phyloP scores from a whole-genome alignment of 2,888 invertebrate species.

The Abscondita cerata region DNA sequence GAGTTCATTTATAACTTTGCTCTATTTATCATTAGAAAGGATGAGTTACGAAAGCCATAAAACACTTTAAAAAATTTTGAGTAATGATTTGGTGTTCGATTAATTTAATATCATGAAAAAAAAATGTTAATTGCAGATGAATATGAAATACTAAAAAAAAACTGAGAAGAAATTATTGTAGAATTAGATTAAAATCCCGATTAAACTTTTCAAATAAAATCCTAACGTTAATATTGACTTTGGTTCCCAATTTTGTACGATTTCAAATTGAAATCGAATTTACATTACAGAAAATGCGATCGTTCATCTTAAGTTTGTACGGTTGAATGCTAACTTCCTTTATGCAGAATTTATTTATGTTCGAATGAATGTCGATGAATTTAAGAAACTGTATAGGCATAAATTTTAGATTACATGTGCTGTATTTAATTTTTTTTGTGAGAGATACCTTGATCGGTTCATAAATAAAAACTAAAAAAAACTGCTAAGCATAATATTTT shows the following conservation, averaged over 20 bases:
- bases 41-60: too few species aligned
- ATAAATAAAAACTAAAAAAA: too few species aligned
- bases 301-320: constrained; percentile 19
- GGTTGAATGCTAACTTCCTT: constrained; percentile 17
- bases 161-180: constrained; percentile 3
- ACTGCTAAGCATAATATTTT: too few species aligned
- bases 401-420: background rate
- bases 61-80: too few species aligned
- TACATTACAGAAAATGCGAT: constrained; percentile 18
- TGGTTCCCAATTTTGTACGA: constrained; percentile 16
- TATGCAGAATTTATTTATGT: constrained; percentile 17
- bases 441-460: too few species aligned
- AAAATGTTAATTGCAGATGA: background rate
- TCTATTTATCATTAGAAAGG: too few species aligned
- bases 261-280: constrained; percentile 21
- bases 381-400: background rate
- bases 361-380: constrained; percentile 1
- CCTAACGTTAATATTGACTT: constrained; percentile 6
- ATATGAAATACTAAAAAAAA: background rate
- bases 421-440: too few species aligned
- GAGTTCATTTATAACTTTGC: too few species aligned
- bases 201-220: constrained; percentile 16
- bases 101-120: too few species aligned
- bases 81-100: too few species aligned
- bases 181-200: constrained; percentile 16